Evolutionary conservation across 2,113 vertebrate genomes (phyloP), one percentile per base, ranked within the genome.

Genomic region (Nothobranchius kuhntae): DNA sequence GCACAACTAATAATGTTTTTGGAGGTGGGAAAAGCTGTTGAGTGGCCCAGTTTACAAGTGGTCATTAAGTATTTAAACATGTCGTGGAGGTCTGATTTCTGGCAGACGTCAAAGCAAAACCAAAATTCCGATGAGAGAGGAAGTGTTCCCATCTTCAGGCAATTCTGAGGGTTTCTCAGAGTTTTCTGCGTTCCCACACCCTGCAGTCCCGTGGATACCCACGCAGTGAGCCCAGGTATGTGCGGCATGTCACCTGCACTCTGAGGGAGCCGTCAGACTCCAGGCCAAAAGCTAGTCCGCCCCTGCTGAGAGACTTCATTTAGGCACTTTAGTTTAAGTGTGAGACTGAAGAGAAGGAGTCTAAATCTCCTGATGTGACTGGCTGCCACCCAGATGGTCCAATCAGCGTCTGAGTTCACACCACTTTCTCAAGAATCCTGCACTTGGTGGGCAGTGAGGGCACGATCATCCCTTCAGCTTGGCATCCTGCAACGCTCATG

Each of bases 241-340:
- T 3, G 35, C 14, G 65, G 77, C 77, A 89, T 78, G 82, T 80
- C 88, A 87, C 85, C 87, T 87, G 85, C 80, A 40, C 53, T 17
- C 45, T 0, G 40, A 76, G 69, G 81, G 67, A 61, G 64, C 72
- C 24, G 63, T 53, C 60, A 72, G 54, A 46, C 65, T 1, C 68
- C 68, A 2, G 26, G 61, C 65, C 14, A 1, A 69, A 71, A 77
- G 61, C 63, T 70, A 57, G 38, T 21, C 53, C 64, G 6, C 71
- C 73, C 75, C 78, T 12, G 65, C 74, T 9, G 83, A 61, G 74
- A 71, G 62, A 71, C 68, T 75, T 87, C 24, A 86, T 80, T 80
- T 65, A 58, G 61, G 60, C 35, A 6, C 72, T 58, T 50, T 13
- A 17, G 57, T 58, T 63, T 61, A 70, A 68, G 77, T 65, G 62